Evolutionary conservation across 2,888 invertebrate species (phyloP), one percentile per base, ranked within the genome.

Genomic region (Nomada fucata): DNA sequence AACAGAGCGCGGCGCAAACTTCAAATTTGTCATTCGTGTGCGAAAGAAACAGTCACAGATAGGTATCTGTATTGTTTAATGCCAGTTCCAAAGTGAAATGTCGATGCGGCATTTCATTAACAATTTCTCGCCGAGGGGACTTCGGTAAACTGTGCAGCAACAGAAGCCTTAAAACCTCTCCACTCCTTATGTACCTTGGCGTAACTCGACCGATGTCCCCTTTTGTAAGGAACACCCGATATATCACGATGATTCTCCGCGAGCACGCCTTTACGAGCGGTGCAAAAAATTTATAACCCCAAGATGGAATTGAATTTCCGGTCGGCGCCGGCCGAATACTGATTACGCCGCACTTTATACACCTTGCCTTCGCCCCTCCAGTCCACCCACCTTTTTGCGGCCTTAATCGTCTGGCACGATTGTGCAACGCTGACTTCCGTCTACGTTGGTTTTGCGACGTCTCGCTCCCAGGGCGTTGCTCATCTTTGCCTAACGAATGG

Each of bases 221-320:
- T 83, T 87, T 87, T 87, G 82, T 76, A 42, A 63, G 42, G 63
- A 77, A 86, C 88, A 82, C 74, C 78, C 82, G 75, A 82, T 88
- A 88, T 86, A 87, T 85, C 88, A 86, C 67, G 80, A 78, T 88
- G 84, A 88, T 76, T 86, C 82, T 79, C 61, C 76, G 65, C 55
- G 78, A 88, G 85, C 76, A 82, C 89, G 85, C 83, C 82, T 89
- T 87, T 89, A 89, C 89, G 88, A 89, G 83, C 80, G 72, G 76
- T 75, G 86, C 86, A 83, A 88, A 88, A 88, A 88, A 88, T 89
- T 88, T 89, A 88, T 89, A 84, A 88, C 87, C 89, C 85, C 83
- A 83, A 88, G 85, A 88, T 88, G 85, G 88, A 88, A 89, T 88
- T 88, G 86, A 83, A 88, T 88, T 86, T 85, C 76, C 85, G 79